Conservation (phyloP, 1,140 invertebrate genomes). For the Polypedilum vanderplanki region DNA sequence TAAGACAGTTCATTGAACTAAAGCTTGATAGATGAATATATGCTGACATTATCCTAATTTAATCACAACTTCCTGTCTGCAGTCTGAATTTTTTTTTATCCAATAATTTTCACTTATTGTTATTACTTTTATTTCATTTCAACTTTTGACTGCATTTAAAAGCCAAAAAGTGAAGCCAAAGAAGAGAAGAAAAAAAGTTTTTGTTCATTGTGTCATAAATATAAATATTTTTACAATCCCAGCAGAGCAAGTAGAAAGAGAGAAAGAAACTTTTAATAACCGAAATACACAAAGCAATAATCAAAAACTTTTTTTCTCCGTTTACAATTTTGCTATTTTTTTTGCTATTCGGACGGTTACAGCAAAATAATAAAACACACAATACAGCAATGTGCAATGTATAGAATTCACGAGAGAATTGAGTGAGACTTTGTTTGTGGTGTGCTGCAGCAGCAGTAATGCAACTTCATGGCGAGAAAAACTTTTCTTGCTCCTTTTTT, state of each 20-base stretch:
- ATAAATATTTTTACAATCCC: neutral
- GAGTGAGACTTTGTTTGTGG: too few relatives aligned
- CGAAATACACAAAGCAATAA: constrained; percentile 24
- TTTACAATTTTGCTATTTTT: neutral
- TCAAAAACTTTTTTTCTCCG: neutral
- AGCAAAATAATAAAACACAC: too few relatives aligned
- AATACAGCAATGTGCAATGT: too few relatives aligned
- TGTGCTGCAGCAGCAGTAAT: neutral
- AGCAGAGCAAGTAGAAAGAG: neutral
- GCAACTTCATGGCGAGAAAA: neutral
- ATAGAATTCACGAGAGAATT: too few relatives aligned
- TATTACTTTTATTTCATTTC: too few relatives aligned
- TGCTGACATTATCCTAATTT: too few relatives aligned
- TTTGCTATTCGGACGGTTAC: too few relatives aligned
- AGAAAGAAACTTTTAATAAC: constrained; percentile 26
- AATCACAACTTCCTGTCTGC: too few relatives aligned
- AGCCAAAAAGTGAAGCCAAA: neutral
- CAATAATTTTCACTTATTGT: too few relatives aligned
- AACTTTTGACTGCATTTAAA: neutral
- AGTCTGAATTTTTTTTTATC: too few relatives aligned
- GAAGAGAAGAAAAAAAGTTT: neutral
- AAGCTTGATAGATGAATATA: too few relatives aligned
- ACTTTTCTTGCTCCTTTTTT: neutral
- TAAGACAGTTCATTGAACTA: too few relatives aligned
- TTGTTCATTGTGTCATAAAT: constrained; percentile 23